phyloP scores from a whole-genome alignment of 1,140 invertebrate genomes.

The Drosophila melanica region DNA sequence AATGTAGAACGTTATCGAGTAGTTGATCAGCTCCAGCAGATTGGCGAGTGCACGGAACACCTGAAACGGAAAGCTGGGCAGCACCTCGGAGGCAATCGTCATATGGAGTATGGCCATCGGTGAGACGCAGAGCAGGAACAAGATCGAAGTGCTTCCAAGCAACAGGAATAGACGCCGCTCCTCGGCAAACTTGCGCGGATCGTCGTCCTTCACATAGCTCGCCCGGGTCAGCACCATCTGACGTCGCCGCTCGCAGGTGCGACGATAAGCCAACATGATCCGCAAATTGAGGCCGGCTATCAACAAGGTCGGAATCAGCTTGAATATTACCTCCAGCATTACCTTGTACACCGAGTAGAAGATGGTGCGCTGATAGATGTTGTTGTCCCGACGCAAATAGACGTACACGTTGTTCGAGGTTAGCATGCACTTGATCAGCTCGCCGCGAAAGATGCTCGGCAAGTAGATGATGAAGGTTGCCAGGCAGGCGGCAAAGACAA shows the following conservation, averaged over 20 bases:
- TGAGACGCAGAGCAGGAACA: slow-evolving; percentile 90
- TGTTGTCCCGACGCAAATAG: slow-evolving; percentile 86
- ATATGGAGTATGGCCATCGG: slow-evolving; percentile 91
- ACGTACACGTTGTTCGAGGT: slow-evolving; percentile 84
- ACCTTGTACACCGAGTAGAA: slow-evolving; percentile 87
- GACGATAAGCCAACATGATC: slow-evolving; percentile 89
- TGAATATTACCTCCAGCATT: slow-evolving; percentile 88
- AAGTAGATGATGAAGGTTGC: slow-evolving; percentile 88
- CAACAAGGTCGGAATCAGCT: slow-evolving; percentile 88
- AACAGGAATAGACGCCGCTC: slow-evolving; percentile 89
- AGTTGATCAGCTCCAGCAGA: slow-evolving; percentile 90
- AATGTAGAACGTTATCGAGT: slow-evolving; percentile 92
- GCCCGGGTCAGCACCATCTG: slow-evolving; percentile 86
- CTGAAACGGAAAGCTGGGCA: slow-evolving; percentile 88
- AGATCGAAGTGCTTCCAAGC: slow-evolving; percentile 89
- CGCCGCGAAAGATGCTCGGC: slow-evolving; percentile 87
- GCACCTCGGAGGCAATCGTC: slow-evolving; percentile 87
- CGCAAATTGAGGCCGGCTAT: slow-evolving; percentile 88
- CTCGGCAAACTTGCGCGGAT: slow-evolving; percentile 88
- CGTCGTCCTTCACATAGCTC: slow-evolving; percentile 85
- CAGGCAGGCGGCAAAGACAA: slow-evolving; percentile 87
- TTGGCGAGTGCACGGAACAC: slow-evolving; percentile 90
- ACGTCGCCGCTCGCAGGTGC: slow-evolving; percentile 87
- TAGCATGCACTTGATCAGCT: slow-evolving; percentile 86
- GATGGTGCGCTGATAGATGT: slow-evolving; percentile 84